Percentiles rank a stretch among this genome's conserved stretches.
These are phyloP conservation scores for Phasianus colchicus DNA, from an alignment of 2,113 vertebrate species.

Conservation along the genomic window DNA sequence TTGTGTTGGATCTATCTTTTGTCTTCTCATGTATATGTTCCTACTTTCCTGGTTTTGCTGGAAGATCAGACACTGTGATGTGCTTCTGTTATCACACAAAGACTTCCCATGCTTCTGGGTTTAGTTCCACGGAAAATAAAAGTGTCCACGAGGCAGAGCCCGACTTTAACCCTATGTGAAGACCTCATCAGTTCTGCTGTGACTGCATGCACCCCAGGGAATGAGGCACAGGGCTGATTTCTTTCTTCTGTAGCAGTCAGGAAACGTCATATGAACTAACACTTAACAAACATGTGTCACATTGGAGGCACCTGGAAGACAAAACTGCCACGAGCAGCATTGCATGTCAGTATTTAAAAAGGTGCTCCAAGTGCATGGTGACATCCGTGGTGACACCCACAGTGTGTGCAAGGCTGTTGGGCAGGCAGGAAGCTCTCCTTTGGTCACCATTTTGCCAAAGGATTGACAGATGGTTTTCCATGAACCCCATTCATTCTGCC, in stretches of 20 bases:
- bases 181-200: background rate
- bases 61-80: too few species aligned
- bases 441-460: background rate
- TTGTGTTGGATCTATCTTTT: background rate
- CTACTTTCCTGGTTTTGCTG: background rate
- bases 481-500: background rate
- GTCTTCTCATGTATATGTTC: rapidly evolving
- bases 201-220: background rate
- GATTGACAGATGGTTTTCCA: background rate
- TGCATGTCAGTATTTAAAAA: constrained; percentile 4
- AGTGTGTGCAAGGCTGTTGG: background rate
- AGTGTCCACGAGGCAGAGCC: background rate
- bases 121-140: background rate
- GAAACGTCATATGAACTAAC: constrained; percentile 20
- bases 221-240: background rate
- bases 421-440: background rate
- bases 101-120: background rate
- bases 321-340: constrained; percentile 10
- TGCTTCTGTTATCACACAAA: background rate
- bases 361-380: background rate
- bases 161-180: background rate
- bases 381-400: background rate
- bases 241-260: background rate
- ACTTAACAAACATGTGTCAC: constrained; percentile 32
- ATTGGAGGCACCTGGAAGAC: constrained; percentile 37